Base-by-base conservation (phyloP, 2,113 vertebrate species). In the Vulpes lagopus region DNA sequence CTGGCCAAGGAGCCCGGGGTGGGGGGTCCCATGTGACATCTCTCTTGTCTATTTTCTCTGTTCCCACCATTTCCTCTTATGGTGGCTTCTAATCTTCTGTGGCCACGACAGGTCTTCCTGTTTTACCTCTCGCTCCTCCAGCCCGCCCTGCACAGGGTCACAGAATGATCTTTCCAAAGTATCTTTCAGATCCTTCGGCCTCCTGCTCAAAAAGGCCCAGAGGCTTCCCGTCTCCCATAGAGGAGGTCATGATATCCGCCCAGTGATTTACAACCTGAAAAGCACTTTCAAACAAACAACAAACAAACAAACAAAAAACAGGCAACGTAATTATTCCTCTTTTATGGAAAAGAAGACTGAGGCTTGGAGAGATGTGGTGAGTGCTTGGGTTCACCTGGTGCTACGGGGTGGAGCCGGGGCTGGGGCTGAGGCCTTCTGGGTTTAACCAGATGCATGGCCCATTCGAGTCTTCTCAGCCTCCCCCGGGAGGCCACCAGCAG, bases 371-470 rank as follows among this genome's bases (percentile, higher is more conserved):
- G 20, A 8, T 2, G 25, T 4, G 32, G 38, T 12, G 35, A 35
- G 8, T 15, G 35, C 19, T 5, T 19, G 1, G 17, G 38, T 43
- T 43, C 38, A 12, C 83, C n/a, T 43, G 22, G 23, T 22, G 15
- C 15, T 16, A 7, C 11, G 17, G 9, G 38, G 57, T 3, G 69
- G 32, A n/a, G 19, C 65, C 0, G 5, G 53, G 43, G 3, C 16
- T 0, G 22, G 59, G 23, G 23, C 59, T 19, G 43, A 85, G 74
- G 43, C 49, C 23, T 76, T 25, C 11, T 3, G 38, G 15, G 22
- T 76, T 43, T n/a, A 8, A 8, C 0, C 65, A 38, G 11, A 22
- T 51, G 19, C 11, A 0, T 8, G 0, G 5, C n/a, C 51, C 16
- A 2, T 2, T 20, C 0, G 1, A 11, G 51, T 62, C 43, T 35